Percentiles rank a stretch among this genome's conserved stretches.
These are phyloP conservation scores for Heliopora coerulea DNA, from an alignment of 92 coral and sea anemone species.

Conservation along the genomic window DNA sequence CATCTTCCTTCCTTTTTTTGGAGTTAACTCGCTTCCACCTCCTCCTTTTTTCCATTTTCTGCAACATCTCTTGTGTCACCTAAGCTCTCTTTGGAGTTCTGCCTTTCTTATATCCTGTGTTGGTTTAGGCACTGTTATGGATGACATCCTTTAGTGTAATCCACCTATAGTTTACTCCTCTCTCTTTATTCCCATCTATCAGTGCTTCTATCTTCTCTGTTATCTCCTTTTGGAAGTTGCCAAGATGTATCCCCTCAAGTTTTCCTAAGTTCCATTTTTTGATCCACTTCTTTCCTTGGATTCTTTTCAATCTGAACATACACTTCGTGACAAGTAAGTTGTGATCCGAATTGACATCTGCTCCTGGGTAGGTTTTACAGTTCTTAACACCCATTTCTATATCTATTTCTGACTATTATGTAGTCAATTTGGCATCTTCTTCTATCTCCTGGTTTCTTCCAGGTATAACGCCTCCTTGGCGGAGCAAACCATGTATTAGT, in stretches of 20 bases:
- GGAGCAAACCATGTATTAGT: background rate
- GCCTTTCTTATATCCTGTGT: background rate
- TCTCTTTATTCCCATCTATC: background rate
- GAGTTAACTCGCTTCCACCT: background rate
- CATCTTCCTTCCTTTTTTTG: background rate
- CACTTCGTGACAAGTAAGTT: background rate
- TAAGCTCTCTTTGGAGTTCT: background rate
- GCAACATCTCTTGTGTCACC: background rate
- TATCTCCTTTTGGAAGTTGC: too few relatives aligned
- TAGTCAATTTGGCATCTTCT: background rate
- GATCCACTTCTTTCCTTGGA: background rate
- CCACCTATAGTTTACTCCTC: constrained; percentile 21
- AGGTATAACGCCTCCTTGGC: background rate
- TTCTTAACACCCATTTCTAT: background rate
- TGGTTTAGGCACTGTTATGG: background rate
- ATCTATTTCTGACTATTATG: background rate
- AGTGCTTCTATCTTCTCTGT: too few relatives aligned
- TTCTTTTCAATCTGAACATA: background rate
- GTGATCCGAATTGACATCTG: background rate
- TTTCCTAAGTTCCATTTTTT: background rate
- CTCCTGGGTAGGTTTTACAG: background rate
- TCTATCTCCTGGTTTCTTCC: background rate
- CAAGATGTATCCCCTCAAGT: background rate
- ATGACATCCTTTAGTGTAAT: background rate
- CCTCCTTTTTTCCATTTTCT: background rate